phyloP scores from a whole-genome alignment of 2,113 vertebrate species.

The Hyaena hyaena region DNA sequence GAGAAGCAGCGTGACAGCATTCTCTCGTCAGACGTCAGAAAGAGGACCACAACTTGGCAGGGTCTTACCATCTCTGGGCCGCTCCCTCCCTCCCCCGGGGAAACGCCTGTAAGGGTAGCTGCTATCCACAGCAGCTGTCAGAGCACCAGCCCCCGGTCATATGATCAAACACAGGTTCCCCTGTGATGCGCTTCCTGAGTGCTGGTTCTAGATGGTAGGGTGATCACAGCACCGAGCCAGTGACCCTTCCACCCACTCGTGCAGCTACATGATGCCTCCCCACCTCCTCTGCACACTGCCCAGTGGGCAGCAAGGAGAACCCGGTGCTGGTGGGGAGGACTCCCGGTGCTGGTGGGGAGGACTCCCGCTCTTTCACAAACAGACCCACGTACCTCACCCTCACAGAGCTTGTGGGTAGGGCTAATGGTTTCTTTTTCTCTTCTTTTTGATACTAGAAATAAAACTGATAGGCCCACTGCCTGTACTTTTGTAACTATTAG shows the following conservation, averaged over 20 bases:
- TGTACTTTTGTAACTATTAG: not conserved
- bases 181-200: not conserved
- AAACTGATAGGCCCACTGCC: not conserved
- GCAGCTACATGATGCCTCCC: rapidly evolving
- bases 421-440: not conserved
- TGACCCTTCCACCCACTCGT: no score
- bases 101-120: not conserved
- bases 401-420: not conserved
- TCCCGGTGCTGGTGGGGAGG: rapidly evolving
- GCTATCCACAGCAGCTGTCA: not conserved
- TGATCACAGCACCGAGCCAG: not conserved
- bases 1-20: not conserved
- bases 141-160: not conserved
- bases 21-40: not conserved
- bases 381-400: not conserved
- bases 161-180: not conserved
- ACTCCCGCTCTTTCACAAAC: not conserved
- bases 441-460: not conserved
- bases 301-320: not conserved
- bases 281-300: not conserved
- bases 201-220: no score
- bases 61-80: not conserved
- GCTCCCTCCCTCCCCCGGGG: not conserved
- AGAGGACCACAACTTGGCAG: no score
- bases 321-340: rapidly evolving